Evolutionary conservation across 2,888 invertebrate genomes (phyloP).

Genomic region (Leptothorax acervorum): DNA sequence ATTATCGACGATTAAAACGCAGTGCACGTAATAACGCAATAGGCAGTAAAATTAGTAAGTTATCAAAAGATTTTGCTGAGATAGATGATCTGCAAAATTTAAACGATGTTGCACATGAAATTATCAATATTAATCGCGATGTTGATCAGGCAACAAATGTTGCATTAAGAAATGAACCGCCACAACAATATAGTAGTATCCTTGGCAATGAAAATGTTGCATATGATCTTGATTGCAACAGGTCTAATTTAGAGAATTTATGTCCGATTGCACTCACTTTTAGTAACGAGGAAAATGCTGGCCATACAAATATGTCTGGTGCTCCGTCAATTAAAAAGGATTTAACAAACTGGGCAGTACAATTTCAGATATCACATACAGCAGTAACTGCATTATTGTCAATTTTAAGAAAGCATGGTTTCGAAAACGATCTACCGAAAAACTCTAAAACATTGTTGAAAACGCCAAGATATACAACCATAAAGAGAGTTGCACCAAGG

Average conservation of each 20-base stretch:
- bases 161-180: too few species aligned
- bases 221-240: background rate
- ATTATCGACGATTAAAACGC: too few species aligned
- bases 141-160: too few species aligned
- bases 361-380: conserved; percentile 1
- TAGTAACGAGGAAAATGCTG: background rate
- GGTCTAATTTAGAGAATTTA: background rate
- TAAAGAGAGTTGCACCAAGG: background rate
- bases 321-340: background rate
- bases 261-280: background rate
- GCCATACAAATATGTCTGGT: background rate
- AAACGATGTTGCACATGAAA: too few species aligned
- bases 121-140: too few species aligned
- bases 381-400: conserved; percentile 4
- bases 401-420: background rate
- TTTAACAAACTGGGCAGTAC: conserved; percentile 11
- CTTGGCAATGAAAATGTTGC: too few species aligned
- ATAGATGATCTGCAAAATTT: too few species aligned
- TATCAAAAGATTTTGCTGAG: too few species aligned
- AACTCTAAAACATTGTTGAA: conserved; percentile 1
- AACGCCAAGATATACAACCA: background rate
- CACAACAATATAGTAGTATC: too few species aligned
- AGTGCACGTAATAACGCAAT: too few species aligned
- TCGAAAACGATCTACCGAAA: background rate
- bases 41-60: too few species aligned